Conservation (phyloP, 2,113 vertebrate genomes). For the Cynocephalus volans region DNA sequence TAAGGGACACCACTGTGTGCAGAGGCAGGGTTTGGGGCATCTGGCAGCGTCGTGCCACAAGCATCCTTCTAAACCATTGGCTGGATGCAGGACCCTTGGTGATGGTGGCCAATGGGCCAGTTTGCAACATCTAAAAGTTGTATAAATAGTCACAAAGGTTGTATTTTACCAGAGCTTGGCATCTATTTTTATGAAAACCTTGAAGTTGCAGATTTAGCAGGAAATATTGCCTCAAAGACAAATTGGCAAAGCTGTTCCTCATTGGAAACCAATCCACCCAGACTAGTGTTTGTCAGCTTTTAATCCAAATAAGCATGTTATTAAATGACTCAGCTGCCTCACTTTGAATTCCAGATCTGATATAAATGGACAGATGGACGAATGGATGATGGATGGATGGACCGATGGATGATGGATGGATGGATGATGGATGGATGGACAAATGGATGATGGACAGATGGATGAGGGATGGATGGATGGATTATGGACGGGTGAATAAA, state of each 20-base stretch:
- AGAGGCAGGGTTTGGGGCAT: not conserved
- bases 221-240: not conserved
- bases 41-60: fast-evolving
- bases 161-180: fast-evolving
- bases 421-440: too few species aligned
- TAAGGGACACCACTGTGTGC: fast-evolving
- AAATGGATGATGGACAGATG: not conserved
- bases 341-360: not conserved
- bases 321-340: not conserved
- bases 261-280: not conserved
- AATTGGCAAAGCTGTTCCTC: not conserved
- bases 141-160: too few species aligned
- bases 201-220: not conserved
- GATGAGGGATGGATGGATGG: too few species aligned
- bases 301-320: not conserved
- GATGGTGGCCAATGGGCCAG: fast-evolving
- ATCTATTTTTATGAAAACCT: not conserved
- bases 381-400: too few species aligned
- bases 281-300: not conserved
- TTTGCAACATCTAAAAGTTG: fast-evolving
- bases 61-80: not conserved
- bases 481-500: not conserved
- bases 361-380: not conserved
- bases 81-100: fast-evolving
- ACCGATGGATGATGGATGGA: not conserved